Evolutionary conservation across 2,888 invertebrate genomes (phyloP).

Genomic region (Miltochrista miniata): DNA sequence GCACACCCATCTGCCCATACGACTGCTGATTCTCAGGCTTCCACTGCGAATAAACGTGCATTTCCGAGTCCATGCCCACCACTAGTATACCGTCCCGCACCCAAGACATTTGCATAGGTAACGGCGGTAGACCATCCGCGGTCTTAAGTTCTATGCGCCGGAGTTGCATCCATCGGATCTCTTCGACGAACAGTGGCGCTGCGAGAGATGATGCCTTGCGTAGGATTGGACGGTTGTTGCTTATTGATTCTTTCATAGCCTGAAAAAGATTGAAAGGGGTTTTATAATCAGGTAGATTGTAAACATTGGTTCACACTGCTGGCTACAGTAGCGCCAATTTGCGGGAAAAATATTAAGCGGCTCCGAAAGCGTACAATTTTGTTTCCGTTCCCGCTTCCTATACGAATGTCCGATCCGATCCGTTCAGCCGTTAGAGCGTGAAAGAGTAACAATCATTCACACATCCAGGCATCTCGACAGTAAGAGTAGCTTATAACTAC

Average conservation of each 20-base stretch:
- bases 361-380: too few species aligned
- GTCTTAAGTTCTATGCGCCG: slow-evolving; percentile 95
- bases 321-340: too few species aligned
- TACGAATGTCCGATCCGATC: too few species aligned
- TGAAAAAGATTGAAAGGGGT: slow-evolving; percentile 31
- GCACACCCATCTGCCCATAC: slow-evolving; percentile 52
- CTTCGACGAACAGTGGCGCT: slow-evolving; percentile 94
- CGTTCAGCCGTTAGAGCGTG: too few species aligned
- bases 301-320: too few species aligned
- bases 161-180: slow-evolving; percentile 98
- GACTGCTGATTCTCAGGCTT: slow-evolving; percentile 85
- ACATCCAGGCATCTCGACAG: too few species aligned
- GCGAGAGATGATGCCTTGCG: slow-evolving; percentile 96
- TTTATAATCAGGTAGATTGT: too few species aligned
- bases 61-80: slow-evolving; percentile 99
- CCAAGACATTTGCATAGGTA: slow-evolving; percentile 99
- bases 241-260: slow-evolving; percentile 94
- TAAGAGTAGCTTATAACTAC: too few species aligned
- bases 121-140: slow-evolving; percentile 97
- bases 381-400: too few species aligned
- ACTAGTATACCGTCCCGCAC: slow-evolving; percentile 98
- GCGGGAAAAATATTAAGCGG: too few species aligned
- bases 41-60: slow-evolving; percentile 99
- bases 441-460: too few species aligned
- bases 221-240: slow-evolving; percentile 91